Conservation (phyloP, 2,888 invertebrate genomes). For the Hetaerina titia region DNA sequence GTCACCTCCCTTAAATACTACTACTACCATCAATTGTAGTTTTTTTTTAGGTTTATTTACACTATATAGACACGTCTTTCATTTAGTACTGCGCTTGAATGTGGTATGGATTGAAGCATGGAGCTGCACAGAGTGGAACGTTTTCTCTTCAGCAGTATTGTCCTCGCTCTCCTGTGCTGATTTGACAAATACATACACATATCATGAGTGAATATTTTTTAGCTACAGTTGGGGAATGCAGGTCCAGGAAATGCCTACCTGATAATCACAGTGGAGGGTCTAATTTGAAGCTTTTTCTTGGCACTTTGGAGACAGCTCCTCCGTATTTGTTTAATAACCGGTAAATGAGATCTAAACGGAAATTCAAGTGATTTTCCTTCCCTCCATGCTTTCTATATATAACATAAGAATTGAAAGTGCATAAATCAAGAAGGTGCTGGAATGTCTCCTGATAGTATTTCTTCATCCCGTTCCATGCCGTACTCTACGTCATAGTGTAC, state of each 20-base stretch:
- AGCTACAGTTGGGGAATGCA: neutral
- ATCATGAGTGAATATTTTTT: neutral
- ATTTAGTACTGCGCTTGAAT: neutral
- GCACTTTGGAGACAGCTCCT: neutral
- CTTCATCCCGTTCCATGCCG: too few relatives aligned
- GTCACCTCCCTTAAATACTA: neutral
- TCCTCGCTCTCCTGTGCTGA: neutral
- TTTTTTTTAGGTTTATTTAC: slow-evolving; percentile 41
- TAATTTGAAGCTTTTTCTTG: neutral
- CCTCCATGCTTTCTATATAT: too few relatives aligned
- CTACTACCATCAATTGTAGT: neutral
- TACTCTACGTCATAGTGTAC: too few relatives aligned
- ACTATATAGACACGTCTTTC: slow-evolving; percentile 32
- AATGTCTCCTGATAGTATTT: too few relatives aligned
- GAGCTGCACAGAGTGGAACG: slow-evolving; percentile 20
- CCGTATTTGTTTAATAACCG: neutral
- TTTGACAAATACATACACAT: slow-evolving; percentile 15
- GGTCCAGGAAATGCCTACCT: slow-evolving; percentile 6
- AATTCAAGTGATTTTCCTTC: too few relatives aligned
- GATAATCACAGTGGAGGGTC: neutral
- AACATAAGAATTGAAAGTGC: neutral
- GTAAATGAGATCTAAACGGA: too few relatives aligned
- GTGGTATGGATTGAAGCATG: slow-evolving; percentile 6
- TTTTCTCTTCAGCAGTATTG: neutral
- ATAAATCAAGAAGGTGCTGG: neutral